Evolutionary conservation across 2,888 invertebrate species (phyloP), one percentile per base, ranked within the genome.

Genomic region (Sinelater perroti): DNA sequence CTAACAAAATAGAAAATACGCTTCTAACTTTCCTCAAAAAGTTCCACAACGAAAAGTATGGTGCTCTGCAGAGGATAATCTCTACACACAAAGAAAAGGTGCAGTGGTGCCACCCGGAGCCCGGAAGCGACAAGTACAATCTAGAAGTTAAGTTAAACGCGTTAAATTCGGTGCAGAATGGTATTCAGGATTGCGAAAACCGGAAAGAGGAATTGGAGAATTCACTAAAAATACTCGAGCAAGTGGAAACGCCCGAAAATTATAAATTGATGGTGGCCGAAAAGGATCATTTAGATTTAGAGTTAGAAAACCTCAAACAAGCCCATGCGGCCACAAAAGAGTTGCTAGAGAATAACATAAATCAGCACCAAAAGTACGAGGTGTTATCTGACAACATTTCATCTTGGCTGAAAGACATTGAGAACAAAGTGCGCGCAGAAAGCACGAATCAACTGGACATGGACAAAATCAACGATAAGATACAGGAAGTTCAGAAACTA

Each of bases 61-160:
- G 86, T 38, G 89, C 90, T 72, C 82, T 95, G 26, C 90, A 92
- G 68, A 85, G 94, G 67, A 87, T 92, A 72, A 84, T 96, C 6
- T 83, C 86, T 45, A 88, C 90, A 1, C 87, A 91, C 63, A 89
- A 89, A 61, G 96, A 97, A 72, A 96, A 96, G 77, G 87, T 94
- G 1, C 83, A 87, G 8, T 96, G 96, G 95, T 97, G 96, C 75
- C 85, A 89, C 70, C 93, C 94, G 0, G 95, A 96, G 72, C 85
- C 89, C 1, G 87, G 89, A 21, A 94, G 93, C 70, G 96, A 97
- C 72, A 90, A 90, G 74, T 96, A 95, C 74, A 95, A 94, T 73
- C 82, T 96, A 18, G 94, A 96, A 81, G 93, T 95, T 0, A 97
- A 97, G 79, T 84, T 90, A 68, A 87, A 90, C 1, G 89, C 93